These are phyloP conservation scores for Hypolimnas misippus DNA, from an alignment of 2,888 invertebrate genomes.

Conservation along the genomic window DNA sequence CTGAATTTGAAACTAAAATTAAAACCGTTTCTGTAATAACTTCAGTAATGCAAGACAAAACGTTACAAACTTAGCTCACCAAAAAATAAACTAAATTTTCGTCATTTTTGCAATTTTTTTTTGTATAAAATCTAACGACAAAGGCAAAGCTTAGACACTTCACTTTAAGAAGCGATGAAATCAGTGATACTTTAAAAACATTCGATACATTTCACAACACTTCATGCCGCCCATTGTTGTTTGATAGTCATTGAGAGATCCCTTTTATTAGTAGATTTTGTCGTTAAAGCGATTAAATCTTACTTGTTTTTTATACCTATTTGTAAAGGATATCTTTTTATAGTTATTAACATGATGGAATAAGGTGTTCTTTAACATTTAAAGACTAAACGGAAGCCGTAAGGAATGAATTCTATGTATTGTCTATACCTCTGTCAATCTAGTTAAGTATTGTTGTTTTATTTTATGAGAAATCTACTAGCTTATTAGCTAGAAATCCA, in stretches of 20 bases:
- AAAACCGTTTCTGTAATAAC: no score
- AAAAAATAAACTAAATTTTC: constrained; percentile 26
- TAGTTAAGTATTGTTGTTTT: no score
- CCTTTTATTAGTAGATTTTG: constrained; percentile 14
- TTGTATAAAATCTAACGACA: constrained; percentile 53
- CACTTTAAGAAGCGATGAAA: constrained; percentile 56
- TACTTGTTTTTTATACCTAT: not conserved
- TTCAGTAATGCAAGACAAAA: no score
- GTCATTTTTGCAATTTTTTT: constrained; percentile 47
- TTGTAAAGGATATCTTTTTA: not conserved
- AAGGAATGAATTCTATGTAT: no score
- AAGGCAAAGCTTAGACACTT: constrained; percentile 57
- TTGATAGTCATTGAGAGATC: constrained; percentile 11
- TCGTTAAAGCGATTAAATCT: constrained; percentile 23
- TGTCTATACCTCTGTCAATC: no score
- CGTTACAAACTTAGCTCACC: not conserved
- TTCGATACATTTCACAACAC: constrained; percentile 66
- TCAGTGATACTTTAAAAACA: constrained; percentile 60
- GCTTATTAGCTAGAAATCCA: no score
- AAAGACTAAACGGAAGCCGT: not conserved
- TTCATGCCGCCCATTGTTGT: constrained; percentile 48
- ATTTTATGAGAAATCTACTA: no score
- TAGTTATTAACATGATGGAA: not conserved
- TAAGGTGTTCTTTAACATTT: not conserved
- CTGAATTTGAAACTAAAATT: no score